Evolutionary conservation across 2,888 invertebrate species (phyloP).

Genomic region (Sesia apiformis): DNA sequence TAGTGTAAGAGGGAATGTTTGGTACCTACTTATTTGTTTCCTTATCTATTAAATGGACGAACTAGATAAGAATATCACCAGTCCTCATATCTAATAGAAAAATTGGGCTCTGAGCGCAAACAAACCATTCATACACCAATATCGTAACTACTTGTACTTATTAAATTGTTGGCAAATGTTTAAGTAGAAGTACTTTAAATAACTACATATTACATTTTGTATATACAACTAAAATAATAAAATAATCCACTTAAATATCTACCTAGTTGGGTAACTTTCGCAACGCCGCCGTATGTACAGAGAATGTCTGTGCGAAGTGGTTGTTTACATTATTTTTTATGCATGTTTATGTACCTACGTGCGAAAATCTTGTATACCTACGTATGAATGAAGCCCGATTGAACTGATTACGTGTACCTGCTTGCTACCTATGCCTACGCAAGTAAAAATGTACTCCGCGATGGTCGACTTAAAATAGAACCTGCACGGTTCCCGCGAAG

Average conservation of each 20-base stretch:
- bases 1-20: too few species aligned
- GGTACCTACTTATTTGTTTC: not conserved
- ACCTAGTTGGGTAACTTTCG: not conserved
- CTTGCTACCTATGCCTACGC: slow-evolving; percentile 16
- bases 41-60: not conserved
- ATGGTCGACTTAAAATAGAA: slow-evolving; percentile 60
- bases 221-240: too few species aligned
- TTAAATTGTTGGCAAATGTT: too few species aligned
- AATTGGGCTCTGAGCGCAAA: not conserved
- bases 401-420: slow-evolving; percentile 20
- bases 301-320: not conserved
- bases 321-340: not conserved
- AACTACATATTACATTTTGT: too few species aligned
- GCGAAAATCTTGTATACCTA: not conserved
- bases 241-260: too few species aligned
- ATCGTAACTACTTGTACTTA: too few species aligned
- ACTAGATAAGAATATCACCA: not conserved
- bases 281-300: not conserved
- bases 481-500: slow-evolving; percentile 38
- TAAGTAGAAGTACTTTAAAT: too few species aligned
- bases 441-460: slow-evolving; percentile 49
- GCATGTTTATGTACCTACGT: not conserved
- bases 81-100: slow-evolving; percentile 1
- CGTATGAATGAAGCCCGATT: slow-evolving; percentile 17
- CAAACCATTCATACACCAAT: too few species aligned